phyloP scores from a whole-genome alignment of 2,797 vertebrate genomes.

The Pseudochirops corinnae region DNA sequence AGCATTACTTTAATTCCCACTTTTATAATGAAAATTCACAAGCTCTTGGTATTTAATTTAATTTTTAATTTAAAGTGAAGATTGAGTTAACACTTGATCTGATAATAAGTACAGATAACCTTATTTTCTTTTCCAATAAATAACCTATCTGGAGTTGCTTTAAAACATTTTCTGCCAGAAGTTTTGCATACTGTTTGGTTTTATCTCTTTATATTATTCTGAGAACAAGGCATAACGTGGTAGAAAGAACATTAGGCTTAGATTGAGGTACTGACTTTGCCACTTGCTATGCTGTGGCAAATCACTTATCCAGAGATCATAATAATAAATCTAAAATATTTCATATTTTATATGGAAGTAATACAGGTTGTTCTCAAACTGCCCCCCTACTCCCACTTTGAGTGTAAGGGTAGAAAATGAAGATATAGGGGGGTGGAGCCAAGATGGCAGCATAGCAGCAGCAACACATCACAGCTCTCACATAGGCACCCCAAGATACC shows the following conservation, averaged over 20 bases:
- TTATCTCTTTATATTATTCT: constrained; percentile 8
- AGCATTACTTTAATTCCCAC: constrained; percentile 3
- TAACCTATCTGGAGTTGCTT: not conserved
- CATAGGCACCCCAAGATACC: no score
- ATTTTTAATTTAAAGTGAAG: not conserved
- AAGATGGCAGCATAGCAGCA: no score
- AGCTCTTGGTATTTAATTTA: constrained; percentile 11
- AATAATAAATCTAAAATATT: not conserved
- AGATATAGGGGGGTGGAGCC: no score
- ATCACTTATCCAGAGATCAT: not conserved
- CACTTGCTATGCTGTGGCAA: not conserved
- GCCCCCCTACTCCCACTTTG: not conserved
- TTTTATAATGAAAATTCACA: constrained; percentile 26
- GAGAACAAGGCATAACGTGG: not conserved
- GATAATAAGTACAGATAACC: not conserved
- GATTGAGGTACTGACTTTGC: constrained; percentile 37
- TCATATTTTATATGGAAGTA: not conserved
- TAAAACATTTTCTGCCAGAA: not conserved
- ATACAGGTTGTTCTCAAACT: not conserved
- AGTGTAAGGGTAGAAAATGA: not conserved
- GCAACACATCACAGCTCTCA: no score
- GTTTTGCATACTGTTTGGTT: constrained; percentile 32
- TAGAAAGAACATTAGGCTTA: constrained; percentile 26
- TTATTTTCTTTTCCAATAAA: not conserved
- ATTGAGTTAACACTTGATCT: not conserved